phyloP scores from a whole-genome alignment of 1,140 invertebrate genomes.

The Lanistes nyassanus region DNA sequence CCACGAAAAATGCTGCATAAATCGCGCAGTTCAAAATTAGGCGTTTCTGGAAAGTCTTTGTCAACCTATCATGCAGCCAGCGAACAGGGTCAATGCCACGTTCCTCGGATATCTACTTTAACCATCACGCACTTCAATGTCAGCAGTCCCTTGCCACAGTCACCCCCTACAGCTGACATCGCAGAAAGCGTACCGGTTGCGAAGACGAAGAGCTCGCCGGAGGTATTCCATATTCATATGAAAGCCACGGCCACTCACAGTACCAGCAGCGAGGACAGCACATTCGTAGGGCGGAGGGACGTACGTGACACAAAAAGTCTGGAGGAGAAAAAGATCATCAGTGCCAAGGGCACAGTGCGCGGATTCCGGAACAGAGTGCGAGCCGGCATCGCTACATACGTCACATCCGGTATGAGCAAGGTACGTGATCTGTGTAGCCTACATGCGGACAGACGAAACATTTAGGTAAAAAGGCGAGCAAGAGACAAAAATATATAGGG shows the following conservation, averaged over 20 bases:
- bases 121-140: background rate
- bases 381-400: slow-evolving; percentile 91
- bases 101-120: background rate
- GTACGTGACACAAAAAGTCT: slow-evolving; percentile 41
- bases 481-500: no score
- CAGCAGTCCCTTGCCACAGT: background rate
- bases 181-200: background rate
- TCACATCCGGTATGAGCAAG: slow-evolving; percentile 20
- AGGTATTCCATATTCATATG: slow-evolving; percentile 2
- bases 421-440: background rate
- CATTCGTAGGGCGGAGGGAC: slow-evolving; percentile 55
- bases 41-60: background rate
- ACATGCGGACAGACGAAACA: no score
- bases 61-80: background rate
- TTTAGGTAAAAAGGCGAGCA: no score
- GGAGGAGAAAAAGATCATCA: slow-evolving; percentile 66
- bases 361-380: slow-evolving; percentile 93
- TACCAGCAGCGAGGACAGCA: slow-evolving; percentile 3
- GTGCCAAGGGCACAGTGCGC: slow-evolving; percentile 86
- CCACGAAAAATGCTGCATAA: background rate
- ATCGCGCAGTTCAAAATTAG: no score
- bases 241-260: background rate
- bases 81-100: background rate
- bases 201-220: background rate
- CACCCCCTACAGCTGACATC: background rate